Conservation (phyloP, 1,140 invertebrate species). For the Phortica variegata region DNA sequence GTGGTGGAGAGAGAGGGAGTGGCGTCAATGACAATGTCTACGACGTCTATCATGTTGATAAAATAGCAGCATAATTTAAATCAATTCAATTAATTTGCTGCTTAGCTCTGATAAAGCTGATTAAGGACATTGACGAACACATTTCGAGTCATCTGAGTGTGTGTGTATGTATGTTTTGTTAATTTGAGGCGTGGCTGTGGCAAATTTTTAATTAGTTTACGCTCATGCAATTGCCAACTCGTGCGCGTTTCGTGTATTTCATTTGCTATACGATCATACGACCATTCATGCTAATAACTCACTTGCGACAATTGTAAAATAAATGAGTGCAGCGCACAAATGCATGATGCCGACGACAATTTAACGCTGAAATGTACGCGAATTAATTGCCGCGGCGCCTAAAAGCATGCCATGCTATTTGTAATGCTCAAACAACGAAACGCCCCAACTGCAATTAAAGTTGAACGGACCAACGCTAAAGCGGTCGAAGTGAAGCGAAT, state of each 20-base stretch:
- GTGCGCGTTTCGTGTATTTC: background rate
- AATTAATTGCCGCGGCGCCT: background rate
- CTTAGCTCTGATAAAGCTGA: background rate
- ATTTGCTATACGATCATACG: background rate
- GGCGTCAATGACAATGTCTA: too few species aligned
- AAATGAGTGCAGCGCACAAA: background rate
- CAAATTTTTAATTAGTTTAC: background rate
- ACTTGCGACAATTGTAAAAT: background rate
- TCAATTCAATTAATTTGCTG: slow-evolving; percentile 2
- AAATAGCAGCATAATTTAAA: background rate
- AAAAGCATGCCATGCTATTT: background rate
- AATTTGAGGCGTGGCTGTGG: background rate
- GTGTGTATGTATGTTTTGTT: background rate
- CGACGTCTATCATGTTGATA: too few species aligned
- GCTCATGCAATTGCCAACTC: background rate
- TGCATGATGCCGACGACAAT: too few species aligned
- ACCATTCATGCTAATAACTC: background rate
- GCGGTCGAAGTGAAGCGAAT: background rate
- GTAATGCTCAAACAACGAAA: background rate
- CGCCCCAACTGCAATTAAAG: background rate
- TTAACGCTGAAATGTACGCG: too few species aligned
- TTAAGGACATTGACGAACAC: background rate
- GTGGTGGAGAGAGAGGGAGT: too few species aligned
- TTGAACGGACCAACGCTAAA: background rate
- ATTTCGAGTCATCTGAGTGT: background rate